A percentile compares a stretch with the other conserved stretches of the same genome.
phyloP scores from a whole-genome alignment of 1,140 invertebrate genomes.

The Zaprionus nigranus region DNA sequence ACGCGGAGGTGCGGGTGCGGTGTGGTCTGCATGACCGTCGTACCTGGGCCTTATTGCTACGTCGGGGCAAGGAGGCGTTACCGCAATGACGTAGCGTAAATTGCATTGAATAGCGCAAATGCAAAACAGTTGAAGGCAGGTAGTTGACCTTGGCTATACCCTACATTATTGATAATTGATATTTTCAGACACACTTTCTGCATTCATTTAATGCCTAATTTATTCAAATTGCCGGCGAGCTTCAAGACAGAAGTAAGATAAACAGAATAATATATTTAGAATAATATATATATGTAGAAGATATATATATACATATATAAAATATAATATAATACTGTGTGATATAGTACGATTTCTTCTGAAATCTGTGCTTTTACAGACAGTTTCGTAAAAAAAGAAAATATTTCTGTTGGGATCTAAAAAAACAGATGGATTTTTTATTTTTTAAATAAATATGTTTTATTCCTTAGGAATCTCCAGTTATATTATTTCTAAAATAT shows the following conservation, averaged over 20 bases:
- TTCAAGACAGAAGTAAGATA: neutral
- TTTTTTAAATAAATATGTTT: no score
- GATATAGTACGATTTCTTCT: no score
- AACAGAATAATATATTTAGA: neutral
- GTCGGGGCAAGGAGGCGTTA: constrained; percentile 26
- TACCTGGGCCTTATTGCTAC: neutral
- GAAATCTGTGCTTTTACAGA: no score
- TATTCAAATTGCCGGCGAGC: neutral
- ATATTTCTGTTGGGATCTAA: no score
- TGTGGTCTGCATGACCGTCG: neutral
- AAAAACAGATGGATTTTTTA: no score
- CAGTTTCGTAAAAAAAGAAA: no score
- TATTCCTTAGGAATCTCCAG: no score
- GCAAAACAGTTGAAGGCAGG: constrained; percentile 8
- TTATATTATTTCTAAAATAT: no score
- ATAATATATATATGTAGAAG: no score
- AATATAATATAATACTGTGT: no score
- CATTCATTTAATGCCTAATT: constrained; percentile 2
- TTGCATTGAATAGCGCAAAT: constrained; percentile 38
- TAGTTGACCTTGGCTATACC: constrained; percentile 21
- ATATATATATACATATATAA: no score
- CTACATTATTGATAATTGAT: constrained; percentile 7
- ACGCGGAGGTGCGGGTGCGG: neutral
- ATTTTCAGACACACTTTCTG: neutral
- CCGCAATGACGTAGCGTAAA: constrained; percentile 76